Base-by-base conservation (phyloP, 2,888 invertebrate genomes). In the Megastigmus dorsalis region DNA sequence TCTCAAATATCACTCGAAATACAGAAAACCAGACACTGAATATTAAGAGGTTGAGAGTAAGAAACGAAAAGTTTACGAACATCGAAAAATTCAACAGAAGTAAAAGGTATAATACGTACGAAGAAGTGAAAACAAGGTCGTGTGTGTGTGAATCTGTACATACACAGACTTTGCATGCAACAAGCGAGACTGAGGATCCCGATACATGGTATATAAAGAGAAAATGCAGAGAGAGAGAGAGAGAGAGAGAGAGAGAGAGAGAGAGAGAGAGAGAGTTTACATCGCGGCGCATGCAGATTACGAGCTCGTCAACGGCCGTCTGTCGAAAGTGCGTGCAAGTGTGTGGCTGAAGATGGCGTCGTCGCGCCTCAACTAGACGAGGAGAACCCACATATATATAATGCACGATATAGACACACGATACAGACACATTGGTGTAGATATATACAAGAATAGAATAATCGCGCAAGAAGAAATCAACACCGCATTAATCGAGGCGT, bases 311-410 rank as follows among this genome's bases (percentile, higher is more conserved):
- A n/a, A n/a, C n/a, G n/a, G n/a, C n/a, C n/a, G n/a, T n/a, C n/a
- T n/a, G n/a, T n/a, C n/a, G n/a, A n/a, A 30, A 15, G 38, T 15
- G 30, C 45, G 70, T 13, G 54, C 10, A 41, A 36, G 10, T 38
- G 36, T 30, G 26, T 26, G 38, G 38, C 9, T 52, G 66, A 67
- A 67, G 45, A 73, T 73, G 66, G 73, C 73, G 73, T 62, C 60
- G 26, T 20, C 9, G 26, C 55, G 15, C n/a, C n/a, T n/a, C n/a
- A 4, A 15, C 26, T 33, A 54, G 15, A 43, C 18, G 60, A 43
- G 2, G 4, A 10, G 23, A 15, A 10, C 41, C 10, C 38, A 1
- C 7, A 30, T 52, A 52, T 23, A 26, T 52, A 28, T 15, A n/a
- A n/a, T n/a, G 13, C 59, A 41, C 41, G n/a, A 6, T 18, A 36